phyloP scores from a whole-genome alignment of 2,113 vertebrate species.

The Actinemys pallida region DNA sequence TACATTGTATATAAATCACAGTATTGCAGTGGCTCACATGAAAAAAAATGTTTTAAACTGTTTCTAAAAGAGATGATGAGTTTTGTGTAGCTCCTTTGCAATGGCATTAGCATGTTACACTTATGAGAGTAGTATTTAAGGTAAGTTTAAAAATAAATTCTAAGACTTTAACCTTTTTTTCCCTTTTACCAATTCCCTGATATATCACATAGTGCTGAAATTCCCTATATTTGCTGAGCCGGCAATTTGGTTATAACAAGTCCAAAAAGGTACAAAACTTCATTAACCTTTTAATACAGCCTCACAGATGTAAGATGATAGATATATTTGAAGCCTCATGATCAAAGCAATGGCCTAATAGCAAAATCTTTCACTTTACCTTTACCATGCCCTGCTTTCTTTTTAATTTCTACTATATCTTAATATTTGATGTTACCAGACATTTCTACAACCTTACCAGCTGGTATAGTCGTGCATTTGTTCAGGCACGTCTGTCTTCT shows the following conservation, averaged over 20 bases:
- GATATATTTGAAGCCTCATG: conserved; percentile 76
- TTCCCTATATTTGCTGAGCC: conserved; percentile 72
- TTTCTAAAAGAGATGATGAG: not conserved
- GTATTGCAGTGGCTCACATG: not conserved
- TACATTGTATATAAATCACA: conserved; percentile 57
- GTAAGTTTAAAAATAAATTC: conserved; percentile 68
- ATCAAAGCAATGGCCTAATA: conserved; percentile 78
- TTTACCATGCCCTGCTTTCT: conserved; percentile 67
- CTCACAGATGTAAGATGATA: conserved; percentile 75
- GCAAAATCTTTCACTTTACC: conserved; percentile 75
- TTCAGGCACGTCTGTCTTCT: not conserved
- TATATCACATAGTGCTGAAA: conserved; percentile 59
- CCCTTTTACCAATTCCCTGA: conserved; percentile 34
- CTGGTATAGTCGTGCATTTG: not conserved
- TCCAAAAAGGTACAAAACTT: conserved; percentile 79
- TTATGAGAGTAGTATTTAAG: conserved; percentile 52
- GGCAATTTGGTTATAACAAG: conserved; percentile 74
- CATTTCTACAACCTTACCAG: conserved; percentile 36
- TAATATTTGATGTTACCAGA: conserved; percentile 57
- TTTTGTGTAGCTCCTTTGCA: conserved; percentile 24
- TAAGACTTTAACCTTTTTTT: conserved; percentile 47
- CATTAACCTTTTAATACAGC: conserved; percentile 83
- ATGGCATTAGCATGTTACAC: conserved; percentile 44
- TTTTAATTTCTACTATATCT: conserved; percentile 75
- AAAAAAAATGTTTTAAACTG: not conserved